Conservation (phyloP, 2,888 invertebrate species). For the Timandra comae region DNA sequence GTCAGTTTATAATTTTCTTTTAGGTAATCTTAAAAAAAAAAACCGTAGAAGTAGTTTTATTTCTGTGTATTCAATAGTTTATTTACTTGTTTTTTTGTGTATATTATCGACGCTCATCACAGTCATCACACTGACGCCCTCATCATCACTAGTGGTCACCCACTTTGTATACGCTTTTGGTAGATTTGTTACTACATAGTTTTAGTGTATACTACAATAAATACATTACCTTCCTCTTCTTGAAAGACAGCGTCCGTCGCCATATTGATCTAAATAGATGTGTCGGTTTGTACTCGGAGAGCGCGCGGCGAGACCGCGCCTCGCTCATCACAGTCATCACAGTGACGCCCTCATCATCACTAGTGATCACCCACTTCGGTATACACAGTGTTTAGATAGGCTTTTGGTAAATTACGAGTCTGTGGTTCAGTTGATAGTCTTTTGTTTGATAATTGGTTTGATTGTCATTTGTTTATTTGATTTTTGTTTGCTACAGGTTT, state of each 20-base stretch:
- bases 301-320: constrained; percentile 40
- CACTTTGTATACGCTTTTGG: no score
- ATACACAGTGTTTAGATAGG: constrained; percentile 1
- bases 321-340: constrained; percentile 69
- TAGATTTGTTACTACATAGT: no score
- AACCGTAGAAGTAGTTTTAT: no score
- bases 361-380: constrained; percentile 2
- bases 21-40: no score
- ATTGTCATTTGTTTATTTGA: neutral
- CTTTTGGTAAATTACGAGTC: neutral
- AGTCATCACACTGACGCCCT: no score
- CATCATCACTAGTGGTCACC: no score
- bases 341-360: constrained; percentile 18
- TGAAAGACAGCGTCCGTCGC: constrained; percentile 59
- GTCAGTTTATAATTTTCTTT: no score
- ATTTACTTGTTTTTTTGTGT: no score
- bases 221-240: constrained; percentile 55
- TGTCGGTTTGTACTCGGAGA: constrained; percentile 44
- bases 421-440: neutral
- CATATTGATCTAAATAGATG: constrained; percentile 58
- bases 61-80: no score
- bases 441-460: neutral
- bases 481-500: no score
- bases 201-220: no score
- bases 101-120: no score